phyloP scores from a whole-genome alignment of 2,113 vertebrate genomes.

The Prietella phreatophila region DNA sequence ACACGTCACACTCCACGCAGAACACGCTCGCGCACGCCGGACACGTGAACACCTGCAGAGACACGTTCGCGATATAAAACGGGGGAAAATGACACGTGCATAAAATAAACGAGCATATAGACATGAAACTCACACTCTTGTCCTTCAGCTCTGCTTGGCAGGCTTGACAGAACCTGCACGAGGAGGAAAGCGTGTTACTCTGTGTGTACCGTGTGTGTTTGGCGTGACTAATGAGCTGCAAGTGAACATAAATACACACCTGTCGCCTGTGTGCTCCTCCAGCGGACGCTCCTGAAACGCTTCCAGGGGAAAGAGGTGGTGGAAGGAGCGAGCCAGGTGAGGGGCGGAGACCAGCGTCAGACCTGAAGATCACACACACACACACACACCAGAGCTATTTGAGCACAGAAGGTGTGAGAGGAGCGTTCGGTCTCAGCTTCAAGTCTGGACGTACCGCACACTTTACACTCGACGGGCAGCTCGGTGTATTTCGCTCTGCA shows the following conservation, averaged over 20 bases:
- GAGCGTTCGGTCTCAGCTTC: background rate
- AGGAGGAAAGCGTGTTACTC: conserved; percentile 34
- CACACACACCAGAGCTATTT: background rate
- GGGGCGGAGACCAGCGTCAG: conserved; percentile 95
- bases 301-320: conserved; percentile 95
- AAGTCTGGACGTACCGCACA: conserved; percentile 82
- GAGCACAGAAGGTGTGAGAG: background rate
- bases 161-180: conserved; percentile 85
- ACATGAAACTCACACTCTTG: conserved; percentile 80
- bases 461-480: conserved; percentile 96
- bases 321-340: conserved; percentile 92
- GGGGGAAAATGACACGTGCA: background rate
- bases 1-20: conserved; percentile 92
- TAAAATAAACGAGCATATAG: background rate
- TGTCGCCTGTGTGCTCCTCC: conserved; percentile 74
- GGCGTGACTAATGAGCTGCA: background rate
- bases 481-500: conserved; percentile 93
- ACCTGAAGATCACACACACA: conserved; percentile 66
- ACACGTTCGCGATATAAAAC: background rate
- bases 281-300: conserved; percentile 79
- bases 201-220: background rate
- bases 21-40: conserved; percentile 79
- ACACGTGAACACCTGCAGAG: conserved; percentile 81
- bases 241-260: conserved; percentile 63
- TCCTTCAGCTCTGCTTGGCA: conserved; percentile 90